Percentiles rank a stretch among this genome's conserved stretches.
Conservation (phyloP, 2,888 invertebrate genomes). For the Eupithecia vulgata region DNA sequence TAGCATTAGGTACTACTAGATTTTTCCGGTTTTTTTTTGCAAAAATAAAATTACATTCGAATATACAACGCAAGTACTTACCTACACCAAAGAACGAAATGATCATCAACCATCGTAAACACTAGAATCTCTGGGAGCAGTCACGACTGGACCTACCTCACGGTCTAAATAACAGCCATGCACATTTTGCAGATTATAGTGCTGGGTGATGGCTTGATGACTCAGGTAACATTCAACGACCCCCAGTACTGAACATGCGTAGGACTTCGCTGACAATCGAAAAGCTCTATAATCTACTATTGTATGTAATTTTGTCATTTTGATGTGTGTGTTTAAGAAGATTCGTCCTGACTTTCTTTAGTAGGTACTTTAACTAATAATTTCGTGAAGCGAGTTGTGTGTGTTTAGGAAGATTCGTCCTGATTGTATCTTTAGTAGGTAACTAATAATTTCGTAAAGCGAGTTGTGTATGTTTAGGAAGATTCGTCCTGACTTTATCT, state of each 20-base stretch:
- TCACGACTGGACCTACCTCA: constrained; percentile 34
- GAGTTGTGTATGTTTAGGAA: too few species aligned
- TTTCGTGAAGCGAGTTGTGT: too few species aligned
- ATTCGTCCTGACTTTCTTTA: too few species aligned
- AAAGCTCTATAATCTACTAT: neutral
- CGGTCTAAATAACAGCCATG: constrained; percentile 18
- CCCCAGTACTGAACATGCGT: constrained; percentile 1
- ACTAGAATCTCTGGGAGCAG: constrained; percentile 8
- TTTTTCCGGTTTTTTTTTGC: neutral
- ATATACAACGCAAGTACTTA: too few species aligned
- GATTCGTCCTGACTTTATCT: too few species aligned
- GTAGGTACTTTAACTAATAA: too few species aligned
- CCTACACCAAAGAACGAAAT: neutral
- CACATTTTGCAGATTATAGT: constrained; percentile 23
- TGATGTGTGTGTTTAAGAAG: too few species aligned
- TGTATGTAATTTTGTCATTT: neutral
- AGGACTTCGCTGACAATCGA: constrained; percentile 2
- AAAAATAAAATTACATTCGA: neutral
- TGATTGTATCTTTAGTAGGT: too few species aligned
- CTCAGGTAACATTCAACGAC: constrained; percentile 24
- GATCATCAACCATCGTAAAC: neutral
- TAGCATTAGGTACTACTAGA: too few species aligned
- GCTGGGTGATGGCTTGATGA: constrained; percentile 28
- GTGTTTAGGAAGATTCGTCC: too few species aligned
- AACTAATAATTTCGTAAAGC: too few species aligned